Percentiles rank a stretch among this genome's conserved stretches.
Evolutionary conservation across 1,140 invertebrate genomes (phyloP).

Genomic region (Drosophila tristis): DNA sequence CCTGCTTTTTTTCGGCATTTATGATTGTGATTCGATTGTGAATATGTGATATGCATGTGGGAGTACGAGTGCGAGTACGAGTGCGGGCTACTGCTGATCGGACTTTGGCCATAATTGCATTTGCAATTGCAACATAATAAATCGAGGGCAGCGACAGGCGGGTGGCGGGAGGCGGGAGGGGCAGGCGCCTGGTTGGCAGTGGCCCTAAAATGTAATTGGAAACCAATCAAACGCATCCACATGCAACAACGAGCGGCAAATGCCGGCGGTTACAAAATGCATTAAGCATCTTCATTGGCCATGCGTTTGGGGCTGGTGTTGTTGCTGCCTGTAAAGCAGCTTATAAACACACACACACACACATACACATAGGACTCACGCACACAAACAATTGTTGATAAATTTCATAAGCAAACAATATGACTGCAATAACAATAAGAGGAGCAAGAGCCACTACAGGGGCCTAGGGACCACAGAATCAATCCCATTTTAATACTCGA

Average conservation of each 20-base stretch:
- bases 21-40: slow-evolving; percentile 32
- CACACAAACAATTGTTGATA: neutral
- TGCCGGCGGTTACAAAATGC: slow-evolving; percentile 61
- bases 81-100: neutral
- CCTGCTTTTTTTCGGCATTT: slow-evolving; percentile 14
- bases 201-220: slow-evolving; percentile 61
- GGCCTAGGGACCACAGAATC: too few relatives aligned
- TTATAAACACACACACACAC: neutral
- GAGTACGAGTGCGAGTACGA: neutral
- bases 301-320: neutral
- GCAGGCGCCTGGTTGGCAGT: neutral
- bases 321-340: neutral
- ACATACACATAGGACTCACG: neutral
- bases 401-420: slow-evolving; percentile 12
- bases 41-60: slow-evolving; percentile 23
- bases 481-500: too few relatives aligned
- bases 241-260: slow-evolving; percentile 57
- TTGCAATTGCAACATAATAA: slow-evolving; percentile 27
- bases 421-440: slow-evolving; percentile 14
- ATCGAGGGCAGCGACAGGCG: slow-evolving; percentile 20
- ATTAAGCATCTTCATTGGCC: slow-evolving; percentile 55
- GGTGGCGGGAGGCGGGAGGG: too few relatives aligned
- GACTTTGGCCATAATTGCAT: slow-evolving; percentile 17
- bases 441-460: neutral
- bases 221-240: slow-evolving; percentile 71